Evolutionary conservation across 2,888 invertebrate genomes (phyloP).

Genomic region (Fragum sueziense): DNA sequence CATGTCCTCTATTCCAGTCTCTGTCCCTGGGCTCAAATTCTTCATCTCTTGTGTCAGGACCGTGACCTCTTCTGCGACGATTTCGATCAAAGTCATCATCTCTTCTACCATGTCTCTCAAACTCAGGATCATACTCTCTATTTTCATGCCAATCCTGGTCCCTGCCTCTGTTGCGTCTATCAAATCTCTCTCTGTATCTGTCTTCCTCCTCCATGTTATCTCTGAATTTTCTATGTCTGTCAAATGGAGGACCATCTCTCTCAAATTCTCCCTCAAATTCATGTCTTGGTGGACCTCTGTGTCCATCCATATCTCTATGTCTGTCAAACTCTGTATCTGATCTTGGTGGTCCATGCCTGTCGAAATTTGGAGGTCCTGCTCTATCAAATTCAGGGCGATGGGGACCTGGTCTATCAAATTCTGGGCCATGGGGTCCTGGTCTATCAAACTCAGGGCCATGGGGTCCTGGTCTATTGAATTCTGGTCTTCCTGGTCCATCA

Average conservation of each 20-base stretch:
- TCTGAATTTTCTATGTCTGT: neutral
- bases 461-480: neutral
- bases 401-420: neutral
- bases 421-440: constrained; percentile 5
- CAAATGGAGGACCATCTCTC: constrained; percentile 14
- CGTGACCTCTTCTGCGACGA: neutral
- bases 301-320: neutral
- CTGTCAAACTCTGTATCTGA: neutral
- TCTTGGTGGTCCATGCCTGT: neutral
- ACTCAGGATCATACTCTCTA: neutral
- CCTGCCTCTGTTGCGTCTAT: neutral
- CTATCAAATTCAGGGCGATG: neutral
- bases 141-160: neutral
- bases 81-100: neutral
- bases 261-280: constrained; percentile 14
- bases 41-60: neutral
- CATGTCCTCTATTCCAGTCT: neutral
- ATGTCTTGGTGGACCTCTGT: neutral
- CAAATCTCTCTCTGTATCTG: neutral
- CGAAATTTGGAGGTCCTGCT: neutral
- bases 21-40: neutral
- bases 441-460: constrained; percentile 12
- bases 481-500: neutral
- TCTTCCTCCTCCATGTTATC: neutral
- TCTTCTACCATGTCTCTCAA: neutral